phyloP scores from a whole-genome alignment of 2,888 invertebrate genomes.

The Drosophila vallismaia region DNA sequence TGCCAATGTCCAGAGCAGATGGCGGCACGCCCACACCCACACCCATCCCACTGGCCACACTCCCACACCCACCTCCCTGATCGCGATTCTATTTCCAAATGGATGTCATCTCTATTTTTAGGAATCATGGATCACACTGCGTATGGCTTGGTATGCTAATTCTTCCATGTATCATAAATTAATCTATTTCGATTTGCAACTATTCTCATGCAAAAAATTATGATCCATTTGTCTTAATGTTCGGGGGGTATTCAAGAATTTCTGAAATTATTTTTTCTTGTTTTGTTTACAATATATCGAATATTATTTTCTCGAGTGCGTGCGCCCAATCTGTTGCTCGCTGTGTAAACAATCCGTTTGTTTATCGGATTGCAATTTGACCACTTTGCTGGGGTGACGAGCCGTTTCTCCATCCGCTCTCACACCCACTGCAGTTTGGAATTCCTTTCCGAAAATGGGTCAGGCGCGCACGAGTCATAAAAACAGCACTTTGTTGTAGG shows the following conservation, averaged over 20 bases:
- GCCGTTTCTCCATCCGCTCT: background rate
- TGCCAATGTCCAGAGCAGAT: constrained; percentile 44
- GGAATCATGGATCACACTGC: constrained; percentile 23
- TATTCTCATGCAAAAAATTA: constrained; percentile 21
- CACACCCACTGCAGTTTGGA: background rate
- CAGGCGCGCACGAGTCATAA: constrained; percentile 47
- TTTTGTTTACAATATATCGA: constrained; percentile 22
- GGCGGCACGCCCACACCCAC: constrained; percentile 13
- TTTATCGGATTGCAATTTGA: constrained; percentile 26
- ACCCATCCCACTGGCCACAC: constrained; percentile 16
- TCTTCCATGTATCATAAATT: constrained; percentile 33
- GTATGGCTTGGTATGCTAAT: constrained; percentile 24
- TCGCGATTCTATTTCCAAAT: constrained; percentile 40
- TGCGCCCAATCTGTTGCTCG: constrained; percentile 28
- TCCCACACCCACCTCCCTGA: constrained; percentile 5
- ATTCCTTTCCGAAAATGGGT: constrained; percentile 40
- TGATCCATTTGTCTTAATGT: constrained; percentile 16
- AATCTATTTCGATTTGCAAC: constrained; percentile 22
- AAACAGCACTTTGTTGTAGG: constrained; percentile 18
- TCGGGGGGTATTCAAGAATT: constrained; percentile 11
- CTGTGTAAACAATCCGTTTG: constrained; percentile 39
- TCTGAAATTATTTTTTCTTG: constrained; percentile 10
- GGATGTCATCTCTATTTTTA: constrained; percentile 72
- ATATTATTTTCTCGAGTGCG: constrained; percentile 15
- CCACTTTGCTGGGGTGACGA: constrained; percentile 12